These are phyloP conservation scores for Calcarius lapponicus DNA, from an alignment of 2,797 vertebrate genomes.

Conservation along the genomic window DNA sequence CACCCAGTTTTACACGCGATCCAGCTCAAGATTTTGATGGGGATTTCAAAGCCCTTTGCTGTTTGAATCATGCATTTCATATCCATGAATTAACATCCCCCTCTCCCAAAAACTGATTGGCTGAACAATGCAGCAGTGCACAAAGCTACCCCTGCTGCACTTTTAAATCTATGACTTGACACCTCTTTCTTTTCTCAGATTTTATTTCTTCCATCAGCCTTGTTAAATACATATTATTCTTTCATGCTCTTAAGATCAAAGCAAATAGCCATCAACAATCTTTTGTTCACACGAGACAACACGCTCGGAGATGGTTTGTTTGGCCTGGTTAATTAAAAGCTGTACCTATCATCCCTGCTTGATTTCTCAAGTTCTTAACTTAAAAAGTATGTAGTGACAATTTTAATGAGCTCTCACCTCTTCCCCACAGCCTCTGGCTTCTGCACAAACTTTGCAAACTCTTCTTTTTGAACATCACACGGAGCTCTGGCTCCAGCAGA, in stretches of 20 bases:
- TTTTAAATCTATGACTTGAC: conserved; percentile 39
- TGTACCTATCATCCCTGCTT: conserved; percentile 32
- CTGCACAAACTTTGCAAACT: neutral
- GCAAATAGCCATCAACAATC: conserved; percentile 59
- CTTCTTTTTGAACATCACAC: neutral
- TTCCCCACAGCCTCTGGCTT: neutral
- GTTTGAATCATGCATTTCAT: neutral
- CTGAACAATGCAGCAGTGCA: neutral
- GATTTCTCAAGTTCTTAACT: conserved; percentile 56
- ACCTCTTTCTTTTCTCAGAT: conserved; percentile 12
- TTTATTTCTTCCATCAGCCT: conserved; percentile 24
- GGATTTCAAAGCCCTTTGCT: neutral
- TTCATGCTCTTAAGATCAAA: conserved; percentile 54
- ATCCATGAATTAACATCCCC: neutral
- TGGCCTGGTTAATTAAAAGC: conserved; percentile 68
- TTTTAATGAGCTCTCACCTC: conserved; percentile 57
- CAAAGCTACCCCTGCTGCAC: neutral
- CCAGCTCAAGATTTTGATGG: neutral
- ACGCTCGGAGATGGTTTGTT: conserved; percentile 17
- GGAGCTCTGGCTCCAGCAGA: neutral
- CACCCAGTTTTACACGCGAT: neutral
- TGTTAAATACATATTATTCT: conserved; percentile 53
- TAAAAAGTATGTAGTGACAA: conserved; percentile 56
- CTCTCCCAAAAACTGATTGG: neutral
- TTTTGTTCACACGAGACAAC: conserved; percentile 56